Evolutionary conservation across 2,797 vertebrate species (phyloP), one percentile per base, ranked within the genome.

Genomic region (Microctenopoma steveboyesi): DNA sequence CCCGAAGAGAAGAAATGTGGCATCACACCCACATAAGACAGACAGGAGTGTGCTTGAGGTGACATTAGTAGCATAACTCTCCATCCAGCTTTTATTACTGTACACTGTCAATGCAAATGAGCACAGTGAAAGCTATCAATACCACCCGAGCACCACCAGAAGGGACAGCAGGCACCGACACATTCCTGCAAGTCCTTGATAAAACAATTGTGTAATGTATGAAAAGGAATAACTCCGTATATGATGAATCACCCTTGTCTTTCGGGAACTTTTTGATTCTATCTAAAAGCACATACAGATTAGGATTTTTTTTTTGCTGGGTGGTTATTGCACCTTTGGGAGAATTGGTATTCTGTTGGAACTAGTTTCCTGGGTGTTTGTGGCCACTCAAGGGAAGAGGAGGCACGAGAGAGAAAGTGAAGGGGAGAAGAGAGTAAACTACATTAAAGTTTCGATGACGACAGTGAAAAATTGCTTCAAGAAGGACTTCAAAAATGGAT

Each of bases 71-170:
- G 9, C 57, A 50, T 52, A 45, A 52, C 54, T 76, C 68, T 54
- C 18, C 9, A 35, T 62, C 15, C 61, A 56, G 55, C 59, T 72
- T 84, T 83, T 77, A 80, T 86, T 86, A 69, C 7, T 0, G 1
- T 65, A 82, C 60, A 83, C 79, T 84, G 75, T 74, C 1, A 54
- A 74, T 80, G 78, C 78, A 83, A 80, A 90, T 87, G 78, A 76
- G 64, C 56, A 8, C 14, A 28, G 61, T 55, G 60, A 33, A 68
- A 78, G 80, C 77, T 66, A 81, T 80, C 69, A 80, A 64, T 37
- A 68, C 53, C 74, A 81, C 67, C 79, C 59, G 69, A 78, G 74
- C 60, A 37, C 49, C 13, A 37, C 77, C 72, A 64, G 43, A 68
- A 76, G 67, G 55, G 69, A 85, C 62, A 64, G 62, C 59, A 65